Base-by-base conservation (phyloP, 2,113 vertebrate genomes). In the Centropus bengalensis region DNA sequence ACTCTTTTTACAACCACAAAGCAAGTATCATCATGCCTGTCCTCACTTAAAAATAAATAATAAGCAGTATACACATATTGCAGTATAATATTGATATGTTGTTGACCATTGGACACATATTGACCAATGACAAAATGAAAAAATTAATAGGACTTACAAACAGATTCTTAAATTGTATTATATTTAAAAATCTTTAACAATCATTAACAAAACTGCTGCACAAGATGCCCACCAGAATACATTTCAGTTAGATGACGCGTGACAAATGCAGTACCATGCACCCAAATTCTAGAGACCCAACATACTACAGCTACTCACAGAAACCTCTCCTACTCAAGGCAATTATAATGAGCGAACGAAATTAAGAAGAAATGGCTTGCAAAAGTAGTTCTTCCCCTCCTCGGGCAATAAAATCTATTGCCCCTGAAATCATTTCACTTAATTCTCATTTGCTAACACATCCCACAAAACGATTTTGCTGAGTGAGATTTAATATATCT, bases 321-420 rank as follows among this genome's bases (percentile, higher is more conserved):
- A 98, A 98, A 98, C 96, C 93, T 98, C 93, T 98, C 96, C 98
- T 97, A 97, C 97, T 97, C 97, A 97, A 98, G 96, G 97, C 96
- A 98, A 98, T 99, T 98, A 99, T 97, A 95, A 98, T 88, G 91
- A 98, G 95, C 97, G 97, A 98, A 98, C 98, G 88, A 99, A 99
- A 98, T 98, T 98, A 98, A 98, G 98, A 97, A 97, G 97, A 99
- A 99, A 98, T 30, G 95, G 94, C 96, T 98, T 96, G 97, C 97
- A 97, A 97, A 97, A 97, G 94, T 96, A 97, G 96, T 97, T 86
- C 94, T 93, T 96, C 96, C 96, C 96, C 96, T 94, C 97, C 88
- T 98, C 58, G 83, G 95, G 96, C 98, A 98, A 98, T 98, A 98
- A 98, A 98, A 98, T 97, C 97, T 96, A 98, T 98, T 98, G 97